These are phyloP conservation scores for Sebastes paucispinis DNA, from an alignment of 2,797 vertebrate genomes.

Conservation along the genomic window DNA sequence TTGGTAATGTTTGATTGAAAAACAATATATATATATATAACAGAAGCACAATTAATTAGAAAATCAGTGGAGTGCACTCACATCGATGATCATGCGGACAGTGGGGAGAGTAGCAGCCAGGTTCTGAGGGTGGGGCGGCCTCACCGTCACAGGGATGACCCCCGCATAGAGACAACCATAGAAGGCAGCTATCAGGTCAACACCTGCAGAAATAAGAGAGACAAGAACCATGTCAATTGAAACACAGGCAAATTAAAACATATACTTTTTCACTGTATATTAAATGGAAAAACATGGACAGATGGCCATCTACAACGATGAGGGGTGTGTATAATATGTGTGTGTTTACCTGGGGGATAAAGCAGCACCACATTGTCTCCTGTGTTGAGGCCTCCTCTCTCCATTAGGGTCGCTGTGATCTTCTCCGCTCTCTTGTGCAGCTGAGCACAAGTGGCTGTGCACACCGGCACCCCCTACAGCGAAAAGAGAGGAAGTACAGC, in stretches of 20 bases:
- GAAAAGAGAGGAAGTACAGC: constrained; percentile 25
- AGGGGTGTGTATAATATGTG: constrained; percentile 34
- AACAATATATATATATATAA: background rate
- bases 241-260: background rate
- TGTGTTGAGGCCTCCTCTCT: constrained; percentile 95
- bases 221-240: background rate
- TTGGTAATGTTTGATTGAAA: background rate
- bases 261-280: rapidly evolving
- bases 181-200: constrained; percentile 93
- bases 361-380: constrained; percentile 98
- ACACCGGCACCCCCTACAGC: constrained; percentile 90
- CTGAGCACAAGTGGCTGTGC: constrained; percentile 94
- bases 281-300: background rate
- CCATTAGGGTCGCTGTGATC: constrained; percentile 90
- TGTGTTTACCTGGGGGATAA: constrained; percentile 90
- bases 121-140: constrained; percentile 96
- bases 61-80: constrained; percentile 58
- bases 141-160: constrained; percentile 94
- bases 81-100: constrained; percentile 95
- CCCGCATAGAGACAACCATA: constrained; percentile 96
- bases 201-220: constrained; percentile 59
- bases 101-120: constrained; percentile 94
- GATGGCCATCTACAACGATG: rapidly evolving
- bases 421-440: constrained; percentile 96
- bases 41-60: background rate